Evolutionary conservation across 2,797 vertebrate genomes (phyloP).

Genomic region (Gadopsis marmoratus): DNA sequence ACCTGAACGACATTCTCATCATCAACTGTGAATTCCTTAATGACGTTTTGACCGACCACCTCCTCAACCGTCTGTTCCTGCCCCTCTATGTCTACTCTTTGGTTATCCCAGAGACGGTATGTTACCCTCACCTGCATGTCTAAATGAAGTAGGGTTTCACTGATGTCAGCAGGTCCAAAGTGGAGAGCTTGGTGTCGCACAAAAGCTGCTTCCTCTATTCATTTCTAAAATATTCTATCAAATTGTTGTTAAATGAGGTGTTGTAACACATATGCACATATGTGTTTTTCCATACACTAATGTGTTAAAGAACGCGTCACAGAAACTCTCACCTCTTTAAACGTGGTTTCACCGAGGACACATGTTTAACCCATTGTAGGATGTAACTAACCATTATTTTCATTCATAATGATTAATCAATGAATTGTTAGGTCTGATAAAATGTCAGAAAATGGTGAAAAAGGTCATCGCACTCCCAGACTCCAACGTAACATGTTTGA

Average conservation of each 20-base stretch:
- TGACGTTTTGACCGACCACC: conserved; percentile 96
- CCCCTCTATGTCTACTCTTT: conserved; percentile 97
- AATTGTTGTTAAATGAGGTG: too few relatives aligned
- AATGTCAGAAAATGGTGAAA: background rate
- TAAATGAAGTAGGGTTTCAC: background rate
- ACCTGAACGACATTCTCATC: conserved; percentile 98
- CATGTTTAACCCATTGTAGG: background rate
- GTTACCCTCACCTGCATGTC: conserved; percentile 4
- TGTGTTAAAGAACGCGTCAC: background rate
- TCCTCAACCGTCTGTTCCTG: conserved; percentile 96
- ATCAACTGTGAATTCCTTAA: conserved; percentile 99
- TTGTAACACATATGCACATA: background rate
- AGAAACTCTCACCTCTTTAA: background rate
- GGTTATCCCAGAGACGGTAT: conserved; percentile 89
- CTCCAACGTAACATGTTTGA: background rate
- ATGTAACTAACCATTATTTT: background rate
- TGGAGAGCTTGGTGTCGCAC: background rate
- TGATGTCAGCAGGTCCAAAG: background rate
- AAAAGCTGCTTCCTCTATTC: background rate
- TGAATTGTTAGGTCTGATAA: conserved; percentile 2
- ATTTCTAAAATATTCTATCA: background rate
- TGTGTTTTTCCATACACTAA: background rate
- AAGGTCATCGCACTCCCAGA: background rate
- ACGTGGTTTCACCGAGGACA: background rate
- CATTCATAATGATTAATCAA: background rate